These are phyloP conservation scores for Serrognathus titanus DNA, from an alignment of 2,888 invertebrate genomes.

Conservation along the genomic window DNA sequence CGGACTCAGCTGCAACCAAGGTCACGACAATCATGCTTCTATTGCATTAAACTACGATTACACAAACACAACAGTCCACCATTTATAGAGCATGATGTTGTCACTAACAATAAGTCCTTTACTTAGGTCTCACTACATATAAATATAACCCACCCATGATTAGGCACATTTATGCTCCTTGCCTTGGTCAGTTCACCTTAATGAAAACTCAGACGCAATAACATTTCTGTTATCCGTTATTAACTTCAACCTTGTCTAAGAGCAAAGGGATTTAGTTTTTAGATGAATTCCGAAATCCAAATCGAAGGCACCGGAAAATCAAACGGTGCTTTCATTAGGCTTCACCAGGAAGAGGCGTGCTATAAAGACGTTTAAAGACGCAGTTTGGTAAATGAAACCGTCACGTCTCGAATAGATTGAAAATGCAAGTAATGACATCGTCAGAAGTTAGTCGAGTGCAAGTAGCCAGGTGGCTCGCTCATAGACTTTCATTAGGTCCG, in stretches of 20 bases:
- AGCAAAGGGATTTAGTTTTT: too few relatives aligned
- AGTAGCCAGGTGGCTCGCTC: constrained; percentile 32
- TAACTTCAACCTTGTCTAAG: too few relatives aligned
- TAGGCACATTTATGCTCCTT: constrained; percentile 14
- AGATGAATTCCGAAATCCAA: neutral
- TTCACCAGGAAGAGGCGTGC: constrained; percentile 25
- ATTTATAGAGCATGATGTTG: constrained; percentile 21
- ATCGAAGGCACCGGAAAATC: constrained; percentile 9
- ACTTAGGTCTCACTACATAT: constrained; percentile 1
- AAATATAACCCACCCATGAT: constrained; percentile 7
- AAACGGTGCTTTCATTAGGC: constrained; percentile 20
- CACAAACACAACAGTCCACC: constrained; percentile 30
- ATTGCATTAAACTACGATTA: constrained; percentile 37
- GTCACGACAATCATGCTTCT: constrained; percentile 45
- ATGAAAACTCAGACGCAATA: neutral
- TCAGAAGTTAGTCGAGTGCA: constrained; percentile 24
- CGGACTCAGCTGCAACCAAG: constrained; percentile 41
- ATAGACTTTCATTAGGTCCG: constrained; percentile 28
- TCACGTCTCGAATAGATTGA: constrained; percentile 24
- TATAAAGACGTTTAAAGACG: constrained; percentile 9
- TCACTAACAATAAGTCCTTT: constrained; percentile 15
- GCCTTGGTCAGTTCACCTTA: constrained; percentile 6
- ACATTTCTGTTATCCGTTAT: neutral
- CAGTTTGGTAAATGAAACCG: constrained; percentile 21
- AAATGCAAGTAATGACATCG: constrained; percentile 30